Evolutionary conservation across 2,888 invertebrate genomes (phyloP), one percentile per base, ranked within the genome.

Genomic region (Cosmia trapezina): DNA sequence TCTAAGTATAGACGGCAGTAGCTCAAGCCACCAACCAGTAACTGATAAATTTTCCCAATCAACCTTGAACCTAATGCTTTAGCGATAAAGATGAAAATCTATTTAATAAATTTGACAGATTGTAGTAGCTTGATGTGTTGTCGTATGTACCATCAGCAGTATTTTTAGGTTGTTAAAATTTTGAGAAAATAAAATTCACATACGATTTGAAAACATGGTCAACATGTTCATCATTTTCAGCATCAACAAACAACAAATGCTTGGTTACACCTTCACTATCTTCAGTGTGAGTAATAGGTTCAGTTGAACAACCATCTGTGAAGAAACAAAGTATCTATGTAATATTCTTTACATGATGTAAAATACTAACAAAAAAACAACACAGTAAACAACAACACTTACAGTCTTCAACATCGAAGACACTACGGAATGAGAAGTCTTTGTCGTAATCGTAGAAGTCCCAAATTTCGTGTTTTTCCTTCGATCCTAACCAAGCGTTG

Each of bases 171-270:
- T 53, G 4, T n/a, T 5, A 12, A 0, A n/a, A 17, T 45, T 14
- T 33, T 53, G n/a, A 51, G 53, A 45, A n/a, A 22, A 2, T 12
- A 22, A n/a, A 33, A 47, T 43, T 19, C 33, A 86, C 88, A 74
- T 89, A 94, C 94, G 83, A 83, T 8, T 88, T 81, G 76, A 94
- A 94, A 4, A 89, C 87, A 59, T 88, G 84, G 22, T 93, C 86
- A 0, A 94, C 88, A 47, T 93, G 91, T n/a, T 89, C 68, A 0
- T 91, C 77, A 3, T 92, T 90, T 28, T 92, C 89, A 11, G 90
- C 80, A 70, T 92, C 80, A 41, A 91, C 79, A 53, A 88, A 88
- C 65, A 85, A 70, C 22, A 90, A 80, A 28, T 90, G 80, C 49
- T 89, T 88, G 4, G 83, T 87, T 5, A 89, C 87, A 33, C 68